Conservation (phyloP, 2,888 invertebrate genomes). For the Dugesia japonica region DNA sequence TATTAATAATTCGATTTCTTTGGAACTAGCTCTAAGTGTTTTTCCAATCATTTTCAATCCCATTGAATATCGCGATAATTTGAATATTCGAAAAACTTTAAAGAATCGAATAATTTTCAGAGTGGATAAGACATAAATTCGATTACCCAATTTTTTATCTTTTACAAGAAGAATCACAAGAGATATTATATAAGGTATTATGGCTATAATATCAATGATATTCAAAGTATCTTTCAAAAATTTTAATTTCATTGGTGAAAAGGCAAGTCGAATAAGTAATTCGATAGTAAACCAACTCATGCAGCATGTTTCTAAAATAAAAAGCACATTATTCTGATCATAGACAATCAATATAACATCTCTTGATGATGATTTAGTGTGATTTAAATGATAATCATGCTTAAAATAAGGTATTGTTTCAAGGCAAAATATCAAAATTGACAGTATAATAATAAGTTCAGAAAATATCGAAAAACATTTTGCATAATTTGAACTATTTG, state of each 20-base stretch:
- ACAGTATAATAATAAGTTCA: constrained; percentile 89
- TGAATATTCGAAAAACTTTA: constrained; percentile 98
- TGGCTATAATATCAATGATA: constrained; percentile 94
- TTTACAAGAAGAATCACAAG: constrained; percentile 82
- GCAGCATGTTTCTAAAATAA: constrained; percentile 95
- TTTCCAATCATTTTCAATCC: constrained; percentile 95
- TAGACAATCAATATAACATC: not conserved
- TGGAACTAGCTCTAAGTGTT: constrained; percentile 94
- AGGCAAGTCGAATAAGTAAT: constrained; percentile 81
- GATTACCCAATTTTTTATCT: constrained; percentile 38
- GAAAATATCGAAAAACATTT: constrained; percentile 95
- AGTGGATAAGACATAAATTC: constrained; percentile 62
- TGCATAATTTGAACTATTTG: constrained; percentile 94
- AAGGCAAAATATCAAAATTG: constrained; percentile 97
- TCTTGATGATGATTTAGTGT: constrained; percentile 56
- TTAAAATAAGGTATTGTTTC: constrained; percentile 97
- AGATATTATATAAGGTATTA: constrained; percentile 98
- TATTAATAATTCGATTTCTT: constrained; percentile 94
- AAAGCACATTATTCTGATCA: constrained; percentile 56
- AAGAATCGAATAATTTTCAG: constrained; percentile 91
- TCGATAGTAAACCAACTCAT: constrained; percentile 98
- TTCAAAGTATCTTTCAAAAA: constrained; percentile 99
- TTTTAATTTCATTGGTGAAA: constrained; percentile 92
- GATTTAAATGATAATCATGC: constrained; percentile 50
- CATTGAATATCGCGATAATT: constrained; percentile 95